phyloP scores from a whole-genome alignment of 2,113 vertebrate species.

The Semnornis frantzii region DNA sequence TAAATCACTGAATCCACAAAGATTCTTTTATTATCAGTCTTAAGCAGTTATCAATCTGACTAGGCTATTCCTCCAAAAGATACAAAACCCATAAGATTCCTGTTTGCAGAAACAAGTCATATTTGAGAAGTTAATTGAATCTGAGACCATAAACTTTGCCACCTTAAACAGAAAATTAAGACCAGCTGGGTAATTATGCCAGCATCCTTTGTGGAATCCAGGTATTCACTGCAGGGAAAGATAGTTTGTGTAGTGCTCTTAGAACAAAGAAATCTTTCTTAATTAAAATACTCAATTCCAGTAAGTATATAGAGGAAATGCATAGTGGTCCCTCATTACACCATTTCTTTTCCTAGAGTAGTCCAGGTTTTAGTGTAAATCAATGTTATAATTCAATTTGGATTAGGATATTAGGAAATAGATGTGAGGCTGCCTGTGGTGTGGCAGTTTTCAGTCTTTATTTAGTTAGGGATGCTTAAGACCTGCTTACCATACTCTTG shows the following conservation, averaged over 20 bases:
- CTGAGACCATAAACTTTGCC: neutral
- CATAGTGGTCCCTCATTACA: neutral
- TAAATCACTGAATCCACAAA: neutral
- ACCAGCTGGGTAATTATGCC: neutral
- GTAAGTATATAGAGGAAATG: neutral
- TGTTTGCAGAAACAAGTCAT: neutral
- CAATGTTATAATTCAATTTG: neutral
- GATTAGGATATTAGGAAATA: neutral
- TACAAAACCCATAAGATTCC: neutral
- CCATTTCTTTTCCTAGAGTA: neutral
- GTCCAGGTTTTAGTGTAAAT: neutral
- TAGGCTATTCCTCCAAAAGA: neutral
- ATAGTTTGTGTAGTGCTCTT: neutral
- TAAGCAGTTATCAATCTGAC: neutral
- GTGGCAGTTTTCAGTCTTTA: neutral
- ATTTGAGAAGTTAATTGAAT: neutral
- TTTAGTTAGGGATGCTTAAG: neutral
- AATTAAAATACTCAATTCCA: neutral
- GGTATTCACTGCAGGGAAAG: neutral
- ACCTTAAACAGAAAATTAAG: neutral
- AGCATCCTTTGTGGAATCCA: neutral
- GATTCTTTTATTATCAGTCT: neutral
- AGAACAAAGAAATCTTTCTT: neutral
- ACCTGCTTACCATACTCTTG: neutral
- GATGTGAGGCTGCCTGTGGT: neutral